These are phyloP conservation scores for Athene noctua DNA, from an alignment of 2,113 vertebrate genomes.

Conservation along the genomic window DNA sequence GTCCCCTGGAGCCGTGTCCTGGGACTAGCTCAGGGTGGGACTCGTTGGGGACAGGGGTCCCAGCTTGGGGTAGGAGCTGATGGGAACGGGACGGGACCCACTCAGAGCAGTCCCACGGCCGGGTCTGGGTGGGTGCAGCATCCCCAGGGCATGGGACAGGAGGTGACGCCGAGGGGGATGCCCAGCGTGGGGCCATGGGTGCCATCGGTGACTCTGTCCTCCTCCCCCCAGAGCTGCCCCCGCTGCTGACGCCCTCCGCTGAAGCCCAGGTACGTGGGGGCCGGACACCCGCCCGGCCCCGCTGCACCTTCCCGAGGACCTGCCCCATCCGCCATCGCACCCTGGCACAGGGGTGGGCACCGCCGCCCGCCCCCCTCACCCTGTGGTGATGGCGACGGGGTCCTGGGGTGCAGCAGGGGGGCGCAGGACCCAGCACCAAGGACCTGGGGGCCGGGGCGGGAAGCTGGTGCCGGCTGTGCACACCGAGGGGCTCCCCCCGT, in stretches of 20 bases:
- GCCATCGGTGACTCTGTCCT: not conserved
- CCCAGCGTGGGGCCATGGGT: fast-evolving
- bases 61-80: not conserved
- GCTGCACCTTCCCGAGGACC: too few relatives aligned
- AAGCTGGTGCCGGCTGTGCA: fast-evolving
- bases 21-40: not conserved
- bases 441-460: too few relatives aligned
- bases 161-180: fast-evolving
- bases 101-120: not conserved
- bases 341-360: not conserved
- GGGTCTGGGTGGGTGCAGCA: fast-evolving
- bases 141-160: not conserved
- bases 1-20: not conserved
- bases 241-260: not conserved
- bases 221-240: slow-evolving; percentile 24
- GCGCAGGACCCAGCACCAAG: not conserved
- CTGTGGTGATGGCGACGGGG: not conserved
- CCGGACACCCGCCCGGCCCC: fast-evolving
- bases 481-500: not conserved
- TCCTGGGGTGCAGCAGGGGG: fast-evolving
- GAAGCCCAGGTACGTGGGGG: slow-evolving; percentile 60
- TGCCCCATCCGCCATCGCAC: fast-evolving
- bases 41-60: not conserved
- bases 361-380: fast-evolving
- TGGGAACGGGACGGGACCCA: not conserved